Base-by-base conservation (phyloP, 2,888 invertebrate genomes). In the Drosophila anomelani region DNA sequence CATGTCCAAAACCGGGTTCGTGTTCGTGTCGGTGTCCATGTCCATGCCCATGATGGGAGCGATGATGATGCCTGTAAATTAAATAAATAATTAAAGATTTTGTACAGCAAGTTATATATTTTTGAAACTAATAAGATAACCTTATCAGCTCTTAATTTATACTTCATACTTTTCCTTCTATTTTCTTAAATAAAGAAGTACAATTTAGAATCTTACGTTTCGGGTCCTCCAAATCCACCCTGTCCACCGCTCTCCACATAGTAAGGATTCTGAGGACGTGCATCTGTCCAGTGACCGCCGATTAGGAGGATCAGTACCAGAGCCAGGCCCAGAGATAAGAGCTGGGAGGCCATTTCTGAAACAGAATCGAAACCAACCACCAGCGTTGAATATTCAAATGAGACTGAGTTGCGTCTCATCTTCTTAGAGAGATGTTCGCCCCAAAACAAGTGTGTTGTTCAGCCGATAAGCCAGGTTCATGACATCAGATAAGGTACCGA, bases 311-410 rank as follows among this genome's bases (percentile, higher is more conserved):
- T 83, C 55, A 88, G 12, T 5, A 34, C 34, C 73, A 72, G 8
- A 17, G 34, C 23, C 38, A 59, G 34, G 9, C 68, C 55, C 44
- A 70, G 46, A 39, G 89, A 89, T 89, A 88, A 80, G 81, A 56
- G 36, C 43, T 62, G 75, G 17, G 32, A 62, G 53, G 51, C 44
- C 85, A 85, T 89, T 15, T 57, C 53, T 29, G 6, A 47, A 13
- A 3, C 47, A 20, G n/a, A 20, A n/a, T 38, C 57, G 3, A 8
- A 5, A 43, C n/a, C 29, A 53, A 53, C 39, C 53, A 29, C 17
- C 38, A 32, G 13, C 49, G 43, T 36, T 49, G 66, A 53, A 41
- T 26, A 69, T 53, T 74, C 39, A 55, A 63, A 29, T 59, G 44
- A 74, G 70, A 89, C 81, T 86, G 79, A 62, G 9, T 29, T 17